Percentiles rank a stretch among this genome's conserved stretches.
Evolutionary conservation across 2,888 invertebrate genomes (phyloP).

Genomic region (Iselma pallidipennis): DNA sequence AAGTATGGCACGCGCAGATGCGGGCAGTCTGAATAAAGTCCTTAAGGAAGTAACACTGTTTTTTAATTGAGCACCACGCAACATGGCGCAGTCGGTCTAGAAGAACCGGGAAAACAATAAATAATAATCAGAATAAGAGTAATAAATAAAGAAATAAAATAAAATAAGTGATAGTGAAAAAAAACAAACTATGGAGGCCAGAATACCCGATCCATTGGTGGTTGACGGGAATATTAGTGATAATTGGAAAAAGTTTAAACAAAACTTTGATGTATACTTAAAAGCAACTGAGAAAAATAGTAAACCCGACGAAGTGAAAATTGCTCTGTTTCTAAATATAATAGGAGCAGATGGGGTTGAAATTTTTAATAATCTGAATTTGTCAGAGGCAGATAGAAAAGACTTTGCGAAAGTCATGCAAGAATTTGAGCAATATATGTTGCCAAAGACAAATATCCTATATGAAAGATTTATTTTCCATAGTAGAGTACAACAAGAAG

Average conservation of each 20-base stretch:
- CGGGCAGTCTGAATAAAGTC: no score
- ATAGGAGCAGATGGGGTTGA: conserved; percentile 29
- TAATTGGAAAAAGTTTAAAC: conserved; percentile 19
- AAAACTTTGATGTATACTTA: conserved; percentile 23
- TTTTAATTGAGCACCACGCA: no score
- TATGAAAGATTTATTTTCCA: conserved; percentile 34
- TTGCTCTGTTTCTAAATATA: conserved; percentile 28
- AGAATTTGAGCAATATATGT: conserved; percentile 21
- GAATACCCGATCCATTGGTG: conserved; percentile 12
- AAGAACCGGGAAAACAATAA: no score
- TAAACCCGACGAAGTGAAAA: conserved; percentile 12
- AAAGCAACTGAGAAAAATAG: conserved; percentile 12
- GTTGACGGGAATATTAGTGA: conserved; percentile 19
- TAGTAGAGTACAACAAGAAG: conserved; percentile 29
- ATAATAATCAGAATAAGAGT: no score
- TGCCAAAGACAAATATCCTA: conserved; percentile 27
- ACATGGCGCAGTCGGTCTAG: no score
- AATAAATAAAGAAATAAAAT: no score
- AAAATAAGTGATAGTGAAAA: no score
- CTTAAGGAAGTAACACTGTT: no score
- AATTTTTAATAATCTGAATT: conserved; percentile 21
- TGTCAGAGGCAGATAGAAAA: conserved; percentile 3
- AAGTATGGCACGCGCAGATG: no score
- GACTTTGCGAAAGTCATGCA: not conserved
- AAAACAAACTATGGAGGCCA: no score